A percentile compares a stretch with the other conserved stretches of the same genome.
Evolutionary conservation across 2,113 vertebrate species (phyloP).

Genomic region (Aphyosemion australe): DNA sequence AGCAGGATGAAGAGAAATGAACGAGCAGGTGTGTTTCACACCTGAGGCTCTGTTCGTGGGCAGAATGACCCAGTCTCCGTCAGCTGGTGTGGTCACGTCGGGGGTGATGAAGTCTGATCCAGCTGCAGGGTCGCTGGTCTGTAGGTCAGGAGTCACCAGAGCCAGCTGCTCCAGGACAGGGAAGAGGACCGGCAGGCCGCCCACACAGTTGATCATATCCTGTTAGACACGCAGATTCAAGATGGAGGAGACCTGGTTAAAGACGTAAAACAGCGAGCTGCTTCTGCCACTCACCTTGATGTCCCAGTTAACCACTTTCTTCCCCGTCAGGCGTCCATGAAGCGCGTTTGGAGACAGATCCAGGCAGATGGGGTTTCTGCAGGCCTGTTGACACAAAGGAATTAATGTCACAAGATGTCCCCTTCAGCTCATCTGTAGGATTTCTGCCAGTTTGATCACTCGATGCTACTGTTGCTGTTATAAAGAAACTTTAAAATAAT

Average conservation of each 20-base stretch:
- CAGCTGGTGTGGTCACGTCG: slow-evolving; percentile 84
- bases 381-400: slow-evolving; percentile 80
- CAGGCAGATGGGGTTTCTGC: slow-evolving; percentile 93
- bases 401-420: neutral
- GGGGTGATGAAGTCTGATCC: slow-evolving; percentile 79
- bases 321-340: slow-evolving; percentile 96
- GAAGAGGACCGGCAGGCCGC: slow-evolving; percentile 89
- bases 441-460: no score
- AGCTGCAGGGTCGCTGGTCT: slow-evolving; percentile 53
- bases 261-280: no score
- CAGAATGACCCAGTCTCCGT: slow-evolving; percentile 89
- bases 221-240: slow-evolving; percentile 49
- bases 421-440: no score
- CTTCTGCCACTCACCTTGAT: slow-evolving; percentile 85
- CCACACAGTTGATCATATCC: slow-evolving; percentile 96
- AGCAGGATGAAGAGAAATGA: no score
- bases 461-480: no score
- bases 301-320: slow-evolving; percentile 98
- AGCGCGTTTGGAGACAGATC: slow-evolving; percentile 92
- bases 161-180: slow-evolving; percentile 92
- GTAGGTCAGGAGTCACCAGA: slow-evolving; percentile 78
- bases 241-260: no score
- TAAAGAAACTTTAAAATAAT: no score
- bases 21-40: neutral
- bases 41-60: slow-evolving; percentile 92